These are phyloP conservation scores for Hippoglossus hippoglossus DNA, from an alignment of 2,797 vertebrate genomes.

Conservation along the genomic window DNA sequence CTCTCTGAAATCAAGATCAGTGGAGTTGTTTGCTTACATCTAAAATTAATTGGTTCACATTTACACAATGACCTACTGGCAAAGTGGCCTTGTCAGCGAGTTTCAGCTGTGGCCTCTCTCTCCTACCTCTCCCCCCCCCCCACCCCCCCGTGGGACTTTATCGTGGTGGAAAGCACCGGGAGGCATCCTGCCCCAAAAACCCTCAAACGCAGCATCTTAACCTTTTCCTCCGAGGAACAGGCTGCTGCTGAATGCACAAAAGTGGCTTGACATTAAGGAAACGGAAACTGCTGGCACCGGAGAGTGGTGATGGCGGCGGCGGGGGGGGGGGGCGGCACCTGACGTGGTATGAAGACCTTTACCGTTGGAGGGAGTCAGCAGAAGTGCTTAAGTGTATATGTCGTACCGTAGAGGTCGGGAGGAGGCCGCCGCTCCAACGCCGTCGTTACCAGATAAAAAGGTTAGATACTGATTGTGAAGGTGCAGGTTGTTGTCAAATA, in stretches of 20 bases:
- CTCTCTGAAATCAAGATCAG: conserved; percentile 58
- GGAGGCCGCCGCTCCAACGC: conserved; percentile 45
- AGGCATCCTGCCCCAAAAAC: conserved; percentile 62
- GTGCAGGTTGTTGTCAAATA: conserved; percentile 17
- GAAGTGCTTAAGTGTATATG: conserved; percentile 58
- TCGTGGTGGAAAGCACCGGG: conserved; percentile 46
- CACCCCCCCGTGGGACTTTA: conserved; percentile 49
- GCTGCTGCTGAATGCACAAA: conserved; percentile 84
- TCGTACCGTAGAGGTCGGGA: conserved; percentile 59
- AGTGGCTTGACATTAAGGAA: conserved; percentile 85
- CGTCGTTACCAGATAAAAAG: conserved; percentile 62
- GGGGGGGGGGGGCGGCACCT: conserved; percentile 26
- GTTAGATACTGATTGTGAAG: conserved; percentile 51
- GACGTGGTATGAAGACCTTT: conserved; percentile 78
- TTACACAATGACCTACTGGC: conserved; percentile 79
- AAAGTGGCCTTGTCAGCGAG: conserved; percentile 77
- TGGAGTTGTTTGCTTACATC: conserved; percentile 66
- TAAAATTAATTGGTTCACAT: conserved; percentile 79
- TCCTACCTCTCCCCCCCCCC: conserved; percentile 7
- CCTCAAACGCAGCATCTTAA: conserved; percentile 79
- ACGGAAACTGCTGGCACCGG: conserved; percentile 72
- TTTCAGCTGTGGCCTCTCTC: conserved; percentile 58
- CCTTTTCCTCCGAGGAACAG: conserved; percentile 82
- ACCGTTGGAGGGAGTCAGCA: conserved; percentile 69
- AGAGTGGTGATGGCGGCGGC: neutral